phyloP scores from a whole-genome alignment of 2,113 vertebrate species.

The Petrocephalus microphthalmus region DNA sequence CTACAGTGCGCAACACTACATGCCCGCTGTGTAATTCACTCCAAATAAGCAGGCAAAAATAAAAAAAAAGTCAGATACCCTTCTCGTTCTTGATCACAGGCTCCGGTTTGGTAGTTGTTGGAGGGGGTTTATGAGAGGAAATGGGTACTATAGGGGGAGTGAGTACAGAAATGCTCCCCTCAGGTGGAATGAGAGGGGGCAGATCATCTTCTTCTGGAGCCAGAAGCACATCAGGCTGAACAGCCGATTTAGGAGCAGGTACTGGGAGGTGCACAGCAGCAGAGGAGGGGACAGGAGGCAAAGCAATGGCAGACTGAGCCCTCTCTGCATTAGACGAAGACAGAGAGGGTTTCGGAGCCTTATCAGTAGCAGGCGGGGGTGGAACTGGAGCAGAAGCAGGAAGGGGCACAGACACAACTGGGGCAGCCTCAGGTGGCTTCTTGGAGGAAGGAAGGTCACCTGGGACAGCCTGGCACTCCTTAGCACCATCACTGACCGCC shows the following conservation, averaged over 20 bases:
- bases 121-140: constrained; percentile 27
- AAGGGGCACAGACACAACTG: not conserved
- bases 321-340: constrained; percentile 23
- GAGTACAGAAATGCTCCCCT: constrained; percentile 54
- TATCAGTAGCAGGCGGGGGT: not conserved
- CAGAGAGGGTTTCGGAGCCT: constrained; percentile 12
- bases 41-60: constrained; percentile 34
- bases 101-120: constrained; percentile 66
- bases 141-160: constrained; percentile 35
- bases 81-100: constrained; percentile 83
- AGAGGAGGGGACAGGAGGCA: constrained; percentile 35
- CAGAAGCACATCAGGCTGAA: constrained; percentile 37
- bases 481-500: not conserved
- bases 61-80: constrained; percentile 73
- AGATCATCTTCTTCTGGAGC: constrained; percentile 67
- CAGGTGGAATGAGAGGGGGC: constrained; percentile 85
- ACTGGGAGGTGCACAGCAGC: constrained; percentile 14
- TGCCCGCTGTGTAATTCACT: not conserved
- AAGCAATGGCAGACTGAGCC: constrained; percentile 38
- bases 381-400: constrained; percentile 15
- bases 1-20: not conserved
- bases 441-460: constrained; percentile 17
- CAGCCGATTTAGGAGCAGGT: constrained; percentile 39
- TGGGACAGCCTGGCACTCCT: not conserved
- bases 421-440: constrained; percentile 35